These are phyloP conservation scores for Aix galericulata DNA, from an alignment of 2,113 vertebrate species.

Conservation along the genomic window DNA sequence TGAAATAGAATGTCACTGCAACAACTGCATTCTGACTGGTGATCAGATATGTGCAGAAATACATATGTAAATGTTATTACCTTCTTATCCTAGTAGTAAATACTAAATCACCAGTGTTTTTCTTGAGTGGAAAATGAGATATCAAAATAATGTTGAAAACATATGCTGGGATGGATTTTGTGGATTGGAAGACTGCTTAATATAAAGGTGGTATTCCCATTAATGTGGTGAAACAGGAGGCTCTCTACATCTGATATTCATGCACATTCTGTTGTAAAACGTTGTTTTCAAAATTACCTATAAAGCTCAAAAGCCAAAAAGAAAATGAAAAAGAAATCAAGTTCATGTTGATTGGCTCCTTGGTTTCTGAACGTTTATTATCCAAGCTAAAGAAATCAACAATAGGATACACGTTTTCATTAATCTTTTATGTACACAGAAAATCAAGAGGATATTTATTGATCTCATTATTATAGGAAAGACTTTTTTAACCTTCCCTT, in stretches of 20 bases:
- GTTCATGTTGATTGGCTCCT: neutral
- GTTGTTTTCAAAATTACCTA: neutral
- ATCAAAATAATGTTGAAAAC: neutral
- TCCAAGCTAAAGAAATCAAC: neutral
- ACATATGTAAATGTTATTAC: neutral
- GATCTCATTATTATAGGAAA: neutral
- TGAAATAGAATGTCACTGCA: neutral
- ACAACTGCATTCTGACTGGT: neutral
- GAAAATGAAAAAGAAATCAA: neutral
- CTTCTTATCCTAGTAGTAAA: neutral
- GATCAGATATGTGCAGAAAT: neutral
- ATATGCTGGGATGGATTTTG: neutral
- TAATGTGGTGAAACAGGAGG: neutral
- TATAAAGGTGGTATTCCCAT: neutral
- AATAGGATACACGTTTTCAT: neutral
- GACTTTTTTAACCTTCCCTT: neutral
- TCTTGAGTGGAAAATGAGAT: neutral
- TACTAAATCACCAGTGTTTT: neutral
- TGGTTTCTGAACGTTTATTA: neutral
- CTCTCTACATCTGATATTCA: neutral
- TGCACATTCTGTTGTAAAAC: neutral
- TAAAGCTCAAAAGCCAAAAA: neutral
- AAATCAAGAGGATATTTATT: neutral
- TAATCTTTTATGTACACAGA: neutral
- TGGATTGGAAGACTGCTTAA: neutral